These are phyloP conservation scores for Microtus richardsoni DNA, from an alignment of 2,113 vertebrate species.

Conservation along the genomic window DNA sequence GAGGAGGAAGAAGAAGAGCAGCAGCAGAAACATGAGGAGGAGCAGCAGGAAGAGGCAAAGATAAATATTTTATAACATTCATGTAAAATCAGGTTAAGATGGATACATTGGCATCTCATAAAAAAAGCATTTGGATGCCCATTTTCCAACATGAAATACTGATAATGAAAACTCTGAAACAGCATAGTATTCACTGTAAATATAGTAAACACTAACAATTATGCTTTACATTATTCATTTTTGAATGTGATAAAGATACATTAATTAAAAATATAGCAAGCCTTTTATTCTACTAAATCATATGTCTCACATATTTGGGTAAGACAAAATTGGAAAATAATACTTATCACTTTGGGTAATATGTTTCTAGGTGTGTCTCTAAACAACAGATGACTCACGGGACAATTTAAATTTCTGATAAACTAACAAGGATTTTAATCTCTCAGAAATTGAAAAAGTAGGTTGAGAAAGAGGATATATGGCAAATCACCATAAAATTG, in stretches of 20 bases:
- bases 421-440: background rate
- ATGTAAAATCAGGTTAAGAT: background rate
- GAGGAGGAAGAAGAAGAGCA: too few species aligned
- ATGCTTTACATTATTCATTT: background rate
- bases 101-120: background rate
- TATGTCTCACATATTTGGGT: background rate
- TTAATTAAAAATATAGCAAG: background rate
- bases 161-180: background rate
- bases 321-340: background rate
- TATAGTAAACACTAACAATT: background rate
- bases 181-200: background rate
- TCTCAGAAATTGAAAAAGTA: slow-evolving; percentile 4
- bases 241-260: background rate
- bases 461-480: background rate
- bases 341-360: background rate
- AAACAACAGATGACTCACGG: background rate
- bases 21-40: background rate
- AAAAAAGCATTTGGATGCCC: background rate
- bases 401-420: background rate
- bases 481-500: slow-evolving; percentile 15
- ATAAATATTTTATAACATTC: background rate
- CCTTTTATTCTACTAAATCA: background rate
- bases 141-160: background rate
- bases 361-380: slow-evolving; percentile 22
- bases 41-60: background rate